Conservation (phyloP, 2,797 vertebrate genomes). For the Silurus lanzhouensis region DNA sequence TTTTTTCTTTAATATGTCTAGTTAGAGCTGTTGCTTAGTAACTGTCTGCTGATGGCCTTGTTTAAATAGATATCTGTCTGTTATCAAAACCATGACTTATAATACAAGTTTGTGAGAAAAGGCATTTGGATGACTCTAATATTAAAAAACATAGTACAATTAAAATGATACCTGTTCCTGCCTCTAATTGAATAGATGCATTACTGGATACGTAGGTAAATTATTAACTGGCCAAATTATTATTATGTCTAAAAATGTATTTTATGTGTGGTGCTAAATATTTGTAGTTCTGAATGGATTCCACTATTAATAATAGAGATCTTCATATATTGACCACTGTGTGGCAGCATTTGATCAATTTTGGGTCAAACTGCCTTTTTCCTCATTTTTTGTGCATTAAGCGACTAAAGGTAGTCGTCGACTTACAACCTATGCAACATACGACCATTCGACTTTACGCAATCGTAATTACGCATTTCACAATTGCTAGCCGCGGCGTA, state of each 20-base stretch:
- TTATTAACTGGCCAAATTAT: not conserved
- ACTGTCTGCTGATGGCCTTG: not conserved
- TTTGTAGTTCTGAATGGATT: not conserved
- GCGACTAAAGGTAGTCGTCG: not conserved
- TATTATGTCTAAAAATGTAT: not conserved
- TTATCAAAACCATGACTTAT: not conserved
- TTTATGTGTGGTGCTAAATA: not conserved
- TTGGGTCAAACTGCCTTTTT: not conserved
- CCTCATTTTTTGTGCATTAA: not conserved
- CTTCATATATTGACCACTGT: slow-evolving; percentile 20
- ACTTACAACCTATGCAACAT: slow-evolving; percentile 7
- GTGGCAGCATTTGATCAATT: slow-evolving; percentile 32
- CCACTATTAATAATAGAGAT: not conserved
- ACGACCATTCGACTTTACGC: too few relatives aligned
- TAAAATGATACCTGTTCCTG: too few relatives aligned
- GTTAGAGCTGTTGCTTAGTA: not conserved
- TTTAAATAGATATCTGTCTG: not conserved
- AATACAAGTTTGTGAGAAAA: not conserved
- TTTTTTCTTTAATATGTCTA: not conserved
- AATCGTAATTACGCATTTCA: too few relatives aligned
- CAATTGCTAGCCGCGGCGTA: too few relatives aligned
- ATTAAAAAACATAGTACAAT: not conserved
- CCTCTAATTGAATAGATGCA: not conserved
- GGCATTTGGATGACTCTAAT: too few relatives aligned
- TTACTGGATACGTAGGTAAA: not conserved